Evolutionary conservation across 2,888 invertebrate species (phyloP), one percentile per base, ranked within the genome.

Genomic region (Herminia tarsipennalis): DNA sequence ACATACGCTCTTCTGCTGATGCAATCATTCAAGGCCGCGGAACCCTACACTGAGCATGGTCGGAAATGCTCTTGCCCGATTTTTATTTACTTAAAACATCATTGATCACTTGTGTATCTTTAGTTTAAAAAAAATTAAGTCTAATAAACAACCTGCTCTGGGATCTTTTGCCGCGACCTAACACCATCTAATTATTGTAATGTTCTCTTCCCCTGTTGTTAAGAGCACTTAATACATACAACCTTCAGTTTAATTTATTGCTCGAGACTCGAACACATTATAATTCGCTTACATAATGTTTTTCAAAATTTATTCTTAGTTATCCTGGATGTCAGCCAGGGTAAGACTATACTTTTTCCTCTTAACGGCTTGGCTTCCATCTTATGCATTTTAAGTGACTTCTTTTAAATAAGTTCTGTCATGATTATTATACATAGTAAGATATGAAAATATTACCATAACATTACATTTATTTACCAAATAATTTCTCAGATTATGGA

Each of bases 131-230:
- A n/a, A 28, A 28, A 14, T n/a, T 28, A 16, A 8, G 4, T 5
- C 6, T 8, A 5, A 28, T 14, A 14, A 14, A 6, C 28, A 8
- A 51, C n/a, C n/a, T n/a, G n/a, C n/a, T n/a, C n/a, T n/a, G n/a
- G n/a, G n/a, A 39, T 48, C 29, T 25, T 34, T 60, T 20, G 38
- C 21, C 46, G 35, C 38, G 33, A 48, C 35, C 27, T 20, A 10
- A 44, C 40, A 20, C 43, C 33, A 25, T 55, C 39, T 57, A 53
- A 57, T 57, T 60, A 65, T 60, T 57, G 14, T 49, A 58, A 60
- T 62, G 54, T 51, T 53, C 46, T 45, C 42, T 48, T 40, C 48
- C 42, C 22, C 46, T 39, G 46, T 63, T 54, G 12, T 50, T 45
- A 56, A 53, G 38, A 50, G 45, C 48, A 51, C 32, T 39, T 63